Evolutionary conservation across 2,888 invertebrate genomes (phyloP).

Genomic region (Andricus quercusramuli): DNA sequence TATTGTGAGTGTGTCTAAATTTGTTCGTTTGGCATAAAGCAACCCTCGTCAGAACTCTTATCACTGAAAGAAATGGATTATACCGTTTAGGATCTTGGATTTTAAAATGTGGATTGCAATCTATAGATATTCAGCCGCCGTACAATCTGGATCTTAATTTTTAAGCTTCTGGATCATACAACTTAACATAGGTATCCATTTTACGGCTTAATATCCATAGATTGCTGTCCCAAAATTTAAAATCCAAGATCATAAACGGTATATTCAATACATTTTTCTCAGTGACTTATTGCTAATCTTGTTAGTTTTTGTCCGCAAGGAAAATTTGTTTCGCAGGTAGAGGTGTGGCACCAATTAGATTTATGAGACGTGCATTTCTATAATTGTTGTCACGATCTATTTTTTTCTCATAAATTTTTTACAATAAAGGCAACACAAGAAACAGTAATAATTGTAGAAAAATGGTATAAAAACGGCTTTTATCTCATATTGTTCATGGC

Average conservation of each 20-base stretch:
- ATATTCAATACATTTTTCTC: too few relatives aligned
- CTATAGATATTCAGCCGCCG: too few relatives aligned
- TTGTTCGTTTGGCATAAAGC: not conserved
- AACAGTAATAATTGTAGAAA: not conserved
- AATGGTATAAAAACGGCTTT: not conserved
- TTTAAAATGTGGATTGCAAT: too few relatives aligned
- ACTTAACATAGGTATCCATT: too few relatives aligned
- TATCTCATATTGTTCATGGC: slow-evolving; percentile 3
- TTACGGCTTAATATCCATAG: too few relatives aligned
- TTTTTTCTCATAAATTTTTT: not conserved
- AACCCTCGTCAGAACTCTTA: not conserved
- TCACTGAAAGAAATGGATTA: too few relatives aligned
- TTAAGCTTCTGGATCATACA: too few relatives aligned
- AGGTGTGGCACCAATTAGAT: slow-evolving; percentile 62
- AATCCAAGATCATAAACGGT: too few relatives aligned
- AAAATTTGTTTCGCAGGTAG: slow-evolving; percentile 57
- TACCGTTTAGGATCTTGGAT: too few relatives aligned
- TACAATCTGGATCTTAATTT: too few relatives aligned
- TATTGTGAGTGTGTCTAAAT: not conserved
- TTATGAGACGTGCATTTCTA: slow-evolving; percentile 54
- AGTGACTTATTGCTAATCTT: not conserved
- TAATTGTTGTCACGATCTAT: not conserved
- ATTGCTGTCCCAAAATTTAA: too few relatives aligned
- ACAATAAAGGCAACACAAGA: not conserved
- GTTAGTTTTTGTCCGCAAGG: not conserved